Evolutionary conservation across 2,888 invertebrate genomes (phyloP), one percentile per base, ranked within the genome.

Genomic region (Allophyes oxyacanthae): DNA sequence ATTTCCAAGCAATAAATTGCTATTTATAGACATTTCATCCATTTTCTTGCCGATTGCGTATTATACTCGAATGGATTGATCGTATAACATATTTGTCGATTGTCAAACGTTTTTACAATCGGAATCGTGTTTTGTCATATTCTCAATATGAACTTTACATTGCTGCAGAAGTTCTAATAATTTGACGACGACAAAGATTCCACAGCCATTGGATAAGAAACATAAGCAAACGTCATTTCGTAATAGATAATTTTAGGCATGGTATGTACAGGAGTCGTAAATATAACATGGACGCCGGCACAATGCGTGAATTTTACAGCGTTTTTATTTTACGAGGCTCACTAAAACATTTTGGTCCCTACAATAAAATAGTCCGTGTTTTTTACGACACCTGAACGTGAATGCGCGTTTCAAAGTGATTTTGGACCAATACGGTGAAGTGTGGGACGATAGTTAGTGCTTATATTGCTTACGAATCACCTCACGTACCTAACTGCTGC

Each of bases 241-340:
- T 73, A 82, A 82, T 77, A 82, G 81, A 84, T 83, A 77, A 84
- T 79, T 81, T 73, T 75, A 65, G 71, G 66, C 63, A 70, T 72
- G 75, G 79, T 77, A 70, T 74, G 73, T 74, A 65, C 64, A 44
- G 38, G 50, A 67, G 73, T 78, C 82, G 77, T 89, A 89, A 88
- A 89, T 86, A 83, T 77, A 86, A 81, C 83, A 82, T 81, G 81
- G 79, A 81, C 73, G 72, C 72, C 63, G 76, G 81, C 77, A 89
- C 89, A 90, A 89, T 88, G 88, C 87, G 87, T 86, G 87, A 88
- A 87, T 89, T 91, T 92, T 87, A 91, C 89, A 85, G 75, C 85
- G 78, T 84, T 91, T 87, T 90, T 86, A 89, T 90, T 92, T 92
- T 90, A 92, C 89, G 90, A 88, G 70, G 49, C 68, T 63, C 88